Evolutionary conservation across 2,797 vertebrate genomes (phyloP), one percentile per base, ranked within the genome.

Genomic region (Leptodactylus fallax): DNA sequence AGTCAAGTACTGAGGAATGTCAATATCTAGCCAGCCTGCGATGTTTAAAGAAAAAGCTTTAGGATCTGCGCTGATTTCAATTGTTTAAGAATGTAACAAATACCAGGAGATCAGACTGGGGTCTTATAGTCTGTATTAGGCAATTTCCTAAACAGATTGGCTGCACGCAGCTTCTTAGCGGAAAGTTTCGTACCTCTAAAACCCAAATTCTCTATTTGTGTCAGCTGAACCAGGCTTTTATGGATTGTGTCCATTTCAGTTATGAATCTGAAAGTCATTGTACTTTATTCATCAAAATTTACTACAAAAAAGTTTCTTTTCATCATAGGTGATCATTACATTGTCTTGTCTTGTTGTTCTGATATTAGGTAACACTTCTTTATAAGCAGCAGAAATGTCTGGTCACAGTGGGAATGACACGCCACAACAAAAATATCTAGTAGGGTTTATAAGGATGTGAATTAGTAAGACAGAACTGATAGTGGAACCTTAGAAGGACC

Each of bases 81-180:
- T 80, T 47, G 45, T 45, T 60, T 47, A 12, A 61, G 45, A 80
- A 80, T 80, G 56, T 61, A 17, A 67, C 61, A 65, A 65, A 81
- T 51, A 81, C 45, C 36, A 81, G 14, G 11, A 63, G 61, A 81
- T 76, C 72, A 84, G 69, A 74, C 56, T 76, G 45, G 10, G 21
- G 55, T 25, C 17, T 85, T 74, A 71, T 45, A 58, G 21, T 14
- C 21, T 76, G 17, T 21, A 80, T 74, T 47, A 84, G 55, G 27
- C 55, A 76, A 76, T 84, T 47, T 76, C 53, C 55, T 84, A 84
- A 74, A 56, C 7, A 47, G 69, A 60, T 60, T 58, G 82, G 55
- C 36, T 21, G 19, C 12, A 47, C 17, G 17, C 17, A 72, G 45
- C 17, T 19, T 72, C 36, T 72, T 47, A 72, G 23, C 13, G 23